Evolutionary conservation across 92 coral and sea anemone species (phyloP).

Genomic region (Pocillopora grandis): DNA sequence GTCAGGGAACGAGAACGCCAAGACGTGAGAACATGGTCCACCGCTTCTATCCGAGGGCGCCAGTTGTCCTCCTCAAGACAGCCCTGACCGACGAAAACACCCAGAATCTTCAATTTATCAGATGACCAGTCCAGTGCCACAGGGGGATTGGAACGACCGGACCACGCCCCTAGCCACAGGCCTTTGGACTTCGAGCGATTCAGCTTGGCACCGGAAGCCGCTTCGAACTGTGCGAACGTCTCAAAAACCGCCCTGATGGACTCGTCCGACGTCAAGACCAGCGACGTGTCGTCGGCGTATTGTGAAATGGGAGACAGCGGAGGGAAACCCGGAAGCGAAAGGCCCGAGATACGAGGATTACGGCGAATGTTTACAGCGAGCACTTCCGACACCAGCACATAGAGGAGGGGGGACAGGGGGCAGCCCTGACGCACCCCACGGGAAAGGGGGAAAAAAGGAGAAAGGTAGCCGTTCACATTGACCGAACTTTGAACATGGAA

Average conservation of each 20-base stretch:
- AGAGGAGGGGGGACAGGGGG: too few species aligned
- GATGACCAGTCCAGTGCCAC: not conserved
- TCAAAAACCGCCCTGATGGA: not conserved
- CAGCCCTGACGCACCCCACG: too few species aligned
- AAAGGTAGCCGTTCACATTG: too few species aligned
- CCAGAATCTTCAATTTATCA: not conserved
- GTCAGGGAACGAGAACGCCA: constrained; percentile 37
- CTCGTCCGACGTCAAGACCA: constrained; percentile 6
- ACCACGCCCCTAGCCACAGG: constrained; percentile 35
- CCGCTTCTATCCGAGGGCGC: not conserved
- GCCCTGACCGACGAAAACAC: constrained; percentile 16
- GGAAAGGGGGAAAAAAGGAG: too few species aligned
- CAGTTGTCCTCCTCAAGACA: constrained; percentile 15
- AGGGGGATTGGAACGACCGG: not conserved
- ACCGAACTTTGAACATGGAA: too few species aligned
- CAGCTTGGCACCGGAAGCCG: constrained; percentile 44
- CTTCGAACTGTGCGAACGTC: constrained; percentile 4
- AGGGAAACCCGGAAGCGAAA: too few species aligned
- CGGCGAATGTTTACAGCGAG: too few species aligned
- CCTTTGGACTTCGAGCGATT: constrained; percentile 30
- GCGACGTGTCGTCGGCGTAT: constrained; percentile 62
- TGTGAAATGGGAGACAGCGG: not conserved
- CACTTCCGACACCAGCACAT: too few species aligned
- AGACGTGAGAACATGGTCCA: not conserved
- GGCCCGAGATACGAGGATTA: too few species aligned